phyloP scores from a whole-genome alignment of 2,797 vertebrate species.

The Dicrostonyx torquatus region DNA sequence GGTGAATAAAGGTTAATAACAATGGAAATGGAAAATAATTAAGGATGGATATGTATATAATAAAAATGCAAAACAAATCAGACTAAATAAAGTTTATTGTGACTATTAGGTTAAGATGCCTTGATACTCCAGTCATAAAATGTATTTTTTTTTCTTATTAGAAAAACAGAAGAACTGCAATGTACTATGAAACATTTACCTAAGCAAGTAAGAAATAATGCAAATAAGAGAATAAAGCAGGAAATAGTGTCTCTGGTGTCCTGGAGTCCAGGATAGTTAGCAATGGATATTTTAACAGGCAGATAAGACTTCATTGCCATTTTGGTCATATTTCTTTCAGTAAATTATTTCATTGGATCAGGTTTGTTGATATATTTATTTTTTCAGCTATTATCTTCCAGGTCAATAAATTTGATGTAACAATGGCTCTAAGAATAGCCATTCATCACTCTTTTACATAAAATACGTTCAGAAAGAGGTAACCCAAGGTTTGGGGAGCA shows the following conservation, averaged over 20 bases:
- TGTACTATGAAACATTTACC: background rate
- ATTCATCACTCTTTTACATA: background rate
- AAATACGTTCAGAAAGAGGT: background rate
- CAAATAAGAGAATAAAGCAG: background rate
- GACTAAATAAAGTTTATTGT: slow-evolving; percentile 78
- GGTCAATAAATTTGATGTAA: background rate
- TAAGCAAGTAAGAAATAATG: background rate
- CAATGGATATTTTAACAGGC: background rate
- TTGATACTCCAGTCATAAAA: slow-evolving; percentile 48
- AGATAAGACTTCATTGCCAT: background rate
- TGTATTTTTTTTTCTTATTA: background rate
- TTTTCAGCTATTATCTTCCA: background rate
- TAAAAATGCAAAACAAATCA: slow-evolving; percentile 78
- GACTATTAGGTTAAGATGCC: slow-evolving; percentile 64
- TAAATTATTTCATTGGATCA: background rate
- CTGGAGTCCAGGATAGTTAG: background rate
- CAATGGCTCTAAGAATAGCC: background rate
- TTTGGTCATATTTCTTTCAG: slow-evolving; percentile 28
- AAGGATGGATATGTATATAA: slow-evolving; percentile 72
- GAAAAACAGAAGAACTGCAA: slow-evolving; percentile 22
- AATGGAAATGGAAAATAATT: slow-evolving; percentile 72
- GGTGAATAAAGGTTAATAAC: slow-evolving; percentile 80
- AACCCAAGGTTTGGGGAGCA: background rate
- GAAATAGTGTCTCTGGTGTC: background rate
- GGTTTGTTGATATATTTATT: background rate